Percentiles rank a stretch among this genome's conserved stretches.
phyloP scores from a whole-genome alignment of 2,888 invertebrate species.

The Dicycla oo region DNA sequence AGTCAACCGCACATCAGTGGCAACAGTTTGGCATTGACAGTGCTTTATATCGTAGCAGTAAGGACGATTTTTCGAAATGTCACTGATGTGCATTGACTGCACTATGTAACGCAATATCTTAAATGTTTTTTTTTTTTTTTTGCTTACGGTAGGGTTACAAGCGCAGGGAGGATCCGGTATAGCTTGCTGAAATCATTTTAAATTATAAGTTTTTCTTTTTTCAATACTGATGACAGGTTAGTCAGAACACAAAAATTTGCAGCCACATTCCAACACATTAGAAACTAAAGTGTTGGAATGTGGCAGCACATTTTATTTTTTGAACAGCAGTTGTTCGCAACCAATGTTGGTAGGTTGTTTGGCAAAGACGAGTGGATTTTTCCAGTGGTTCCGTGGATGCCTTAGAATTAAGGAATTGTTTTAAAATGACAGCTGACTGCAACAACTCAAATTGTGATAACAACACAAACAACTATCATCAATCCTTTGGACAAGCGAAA shows the following conservation, averaged over 20 bases:
- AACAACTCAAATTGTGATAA: background rate
- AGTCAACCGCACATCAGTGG: constrained; percentile 7
- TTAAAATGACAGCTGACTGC: background rate
- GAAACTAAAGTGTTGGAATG: too few relatives aligned
- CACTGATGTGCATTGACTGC: background rate
- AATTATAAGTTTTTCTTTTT: background rate
- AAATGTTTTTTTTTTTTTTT: background rate
- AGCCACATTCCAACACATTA: background rate
- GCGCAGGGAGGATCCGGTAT: constrained; percentile 75
- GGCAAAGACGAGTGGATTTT: too few relatives aligned
- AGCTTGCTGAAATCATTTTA: constrained; percentile 73
- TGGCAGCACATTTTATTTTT: too few relatives aligned
- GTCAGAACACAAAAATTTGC: background rate
- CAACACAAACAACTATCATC: background rate
- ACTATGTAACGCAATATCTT: background rate
- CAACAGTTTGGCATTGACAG: background rate
- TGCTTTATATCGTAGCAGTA: background rate
- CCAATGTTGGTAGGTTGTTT: background rate
- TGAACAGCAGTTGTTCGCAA: background rate
- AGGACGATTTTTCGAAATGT: background rate
- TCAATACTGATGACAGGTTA: background rate
- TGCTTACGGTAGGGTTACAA: constrained; percentile 75
- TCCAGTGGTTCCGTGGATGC: background rate
- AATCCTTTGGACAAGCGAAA: background rate
- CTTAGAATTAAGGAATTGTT: background rate